phyloP scores from a whole-genome alignment of 2,113 vertebrate species.

The Theristicus caerulescens region DNA sequence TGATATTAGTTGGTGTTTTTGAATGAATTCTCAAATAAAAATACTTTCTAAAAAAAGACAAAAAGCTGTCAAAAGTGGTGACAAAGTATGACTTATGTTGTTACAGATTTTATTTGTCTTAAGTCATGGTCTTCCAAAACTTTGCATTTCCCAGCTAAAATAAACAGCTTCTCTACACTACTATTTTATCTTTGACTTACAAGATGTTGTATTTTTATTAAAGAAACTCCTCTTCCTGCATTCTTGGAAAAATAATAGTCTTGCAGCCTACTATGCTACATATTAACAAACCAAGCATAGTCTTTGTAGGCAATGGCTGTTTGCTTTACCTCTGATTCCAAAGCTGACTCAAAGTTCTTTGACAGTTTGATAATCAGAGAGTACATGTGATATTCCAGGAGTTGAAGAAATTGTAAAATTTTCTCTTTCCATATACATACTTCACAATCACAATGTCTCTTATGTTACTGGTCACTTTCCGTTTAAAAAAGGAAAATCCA shows the following conservation, averaged over 20 bases:
- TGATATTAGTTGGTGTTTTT: not conserved
- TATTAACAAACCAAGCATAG: not conserved
- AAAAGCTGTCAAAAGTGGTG: not conserved
- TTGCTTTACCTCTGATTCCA: not conserved
- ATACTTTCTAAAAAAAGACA: not conserved
- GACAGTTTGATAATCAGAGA: not conserved
- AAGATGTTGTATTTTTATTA: not conserved
- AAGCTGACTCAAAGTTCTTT: not conserved
- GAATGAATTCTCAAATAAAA: not conserved
- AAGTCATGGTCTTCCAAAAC: not conserved
- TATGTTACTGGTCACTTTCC: not conserved
- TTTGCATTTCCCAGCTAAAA: not conserved
- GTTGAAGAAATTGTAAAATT: not conserved
- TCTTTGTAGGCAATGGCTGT: not conserved
- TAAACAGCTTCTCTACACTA: not conserved
- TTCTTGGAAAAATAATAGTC: not conserved
- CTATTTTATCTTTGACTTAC: not conserved
- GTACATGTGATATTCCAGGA: not conserved
- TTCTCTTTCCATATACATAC: not conserved
- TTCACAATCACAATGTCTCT: not conserved
- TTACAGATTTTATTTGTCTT: not conserved
- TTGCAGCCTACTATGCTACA: not conserved
- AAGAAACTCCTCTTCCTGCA: not conserved
- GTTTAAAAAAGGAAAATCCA: not conserved
- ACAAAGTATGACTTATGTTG: not conserved